These are phyloP conservation scores for Calonectris borealis DNA, from an alignment of 2,113 vertebrate species.

Conservation along the genomic window DNA sequence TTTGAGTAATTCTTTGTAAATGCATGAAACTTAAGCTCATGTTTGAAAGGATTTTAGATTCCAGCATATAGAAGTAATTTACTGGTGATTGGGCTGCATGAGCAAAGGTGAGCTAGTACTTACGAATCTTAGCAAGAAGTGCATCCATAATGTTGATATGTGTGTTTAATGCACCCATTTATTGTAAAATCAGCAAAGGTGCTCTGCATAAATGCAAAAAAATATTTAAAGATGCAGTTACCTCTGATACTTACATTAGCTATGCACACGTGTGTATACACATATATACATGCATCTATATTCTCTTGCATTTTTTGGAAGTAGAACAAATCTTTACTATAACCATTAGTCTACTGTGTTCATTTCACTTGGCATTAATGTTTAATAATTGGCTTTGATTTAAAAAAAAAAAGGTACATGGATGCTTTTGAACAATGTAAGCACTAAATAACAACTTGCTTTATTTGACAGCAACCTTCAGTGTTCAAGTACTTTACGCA, in stretches of 20 bases:
- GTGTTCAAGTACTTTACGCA: not conserved
- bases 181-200: not conserved
- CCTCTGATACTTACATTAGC: not conserved
- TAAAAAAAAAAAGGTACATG: not conserved
- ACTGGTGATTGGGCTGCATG: not conserved
- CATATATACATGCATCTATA: accelerated
- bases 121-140: not conserved
- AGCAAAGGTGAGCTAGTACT: not conserved
- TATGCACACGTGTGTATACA: not conserved
- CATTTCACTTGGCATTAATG: not conserved
- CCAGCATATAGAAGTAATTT: not conserved
- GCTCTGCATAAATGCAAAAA: not conserved
- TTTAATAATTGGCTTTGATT: not conserved
- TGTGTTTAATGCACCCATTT: not conserved
- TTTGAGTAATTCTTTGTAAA: not conserved
- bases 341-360: not conserved
- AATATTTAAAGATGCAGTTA: not conserved
- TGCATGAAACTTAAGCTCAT: not conserved
- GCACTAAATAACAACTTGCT: not conserved
- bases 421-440: not conserved
- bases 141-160: accelerated
- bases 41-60: not conserved
- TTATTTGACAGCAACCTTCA: not conserved
- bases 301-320: not conserved
- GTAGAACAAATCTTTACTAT: not conserved